A percentile compares a stretch with the other conserved stretches of the same genome.
Evolutionary conservation across 1,140 invertebrate genomes (phyloP).

Genomic region (Triops longicaudatus): DNA sequence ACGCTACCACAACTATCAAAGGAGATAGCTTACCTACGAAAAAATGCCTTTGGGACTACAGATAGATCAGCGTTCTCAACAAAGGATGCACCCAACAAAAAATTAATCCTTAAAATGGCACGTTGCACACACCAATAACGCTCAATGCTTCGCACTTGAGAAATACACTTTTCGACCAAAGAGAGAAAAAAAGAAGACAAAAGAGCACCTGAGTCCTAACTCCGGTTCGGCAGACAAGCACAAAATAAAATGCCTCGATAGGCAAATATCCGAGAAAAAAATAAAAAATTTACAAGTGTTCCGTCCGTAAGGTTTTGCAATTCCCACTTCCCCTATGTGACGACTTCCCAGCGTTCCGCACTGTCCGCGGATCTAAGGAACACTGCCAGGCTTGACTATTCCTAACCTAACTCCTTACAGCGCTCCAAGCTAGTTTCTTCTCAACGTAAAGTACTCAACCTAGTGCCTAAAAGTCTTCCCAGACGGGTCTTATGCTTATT

Average conservation of each 20-base stretch:
- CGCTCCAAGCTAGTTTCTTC: constrained; percentile 1
- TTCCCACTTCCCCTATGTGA: not conserved
- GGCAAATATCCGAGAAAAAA: no score
- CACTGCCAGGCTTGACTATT: constrained; percentile 7
- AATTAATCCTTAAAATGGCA: not conserved
- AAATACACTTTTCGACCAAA: not conserved
- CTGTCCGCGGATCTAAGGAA: not conserved
- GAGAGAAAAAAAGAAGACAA: not conserved
- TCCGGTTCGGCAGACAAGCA: no score
- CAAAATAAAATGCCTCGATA: no score
- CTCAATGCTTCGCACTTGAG: no score
- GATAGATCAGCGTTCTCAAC: not conserved
- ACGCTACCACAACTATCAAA: no score
- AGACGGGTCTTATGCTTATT: not conserved
- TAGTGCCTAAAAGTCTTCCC: not conserved
- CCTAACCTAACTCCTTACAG: constrained; percentile 6
- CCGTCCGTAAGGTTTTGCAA: not conserved
- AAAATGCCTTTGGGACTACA: not conserved
- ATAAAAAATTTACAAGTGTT: not conserved
- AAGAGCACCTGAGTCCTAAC: not conserved
- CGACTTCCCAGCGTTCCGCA: not conserved
- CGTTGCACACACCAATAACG: not conserved
- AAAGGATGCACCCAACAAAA: not conserved
- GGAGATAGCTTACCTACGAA: not conserved
- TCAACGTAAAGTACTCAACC: not conserved